Percentiles rank a stretch among this genome's conserved stretches.
phyloP scores from a whole-genome alignment of 2,797 vertebrate species.

The Gymnocypris eckloni region DNA sequence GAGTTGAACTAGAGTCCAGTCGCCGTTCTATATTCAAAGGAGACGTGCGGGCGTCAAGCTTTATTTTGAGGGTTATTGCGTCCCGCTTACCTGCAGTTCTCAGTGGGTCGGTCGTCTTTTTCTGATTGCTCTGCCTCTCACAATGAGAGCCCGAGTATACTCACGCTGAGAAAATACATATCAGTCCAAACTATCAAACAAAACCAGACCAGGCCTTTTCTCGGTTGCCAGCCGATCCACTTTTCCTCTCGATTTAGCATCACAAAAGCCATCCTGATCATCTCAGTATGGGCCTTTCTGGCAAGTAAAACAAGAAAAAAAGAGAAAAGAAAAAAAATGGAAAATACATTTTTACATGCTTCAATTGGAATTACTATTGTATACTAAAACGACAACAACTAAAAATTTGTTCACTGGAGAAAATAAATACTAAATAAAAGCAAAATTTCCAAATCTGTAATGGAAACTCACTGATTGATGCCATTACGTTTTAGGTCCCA shows the following conservation, averaged over 20 bases:
- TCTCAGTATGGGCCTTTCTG: slow-evolving; percentile 26
- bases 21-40: slow-evolving; percentile 20
- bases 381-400: background rate
- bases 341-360: background rate
- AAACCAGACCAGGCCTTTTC: slow-evolving; percentile 27
- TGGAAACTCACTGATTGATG: no score
- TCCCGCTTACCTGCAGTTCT: slow-evolving; percentile 16
- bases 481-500: background rate
- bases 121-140: slow-evolving; percentile 23
- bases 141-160: slow-evolving; percentile 35
- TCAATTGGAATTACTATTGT: background rate
- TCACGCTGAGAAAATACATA: slow-evolving; percentile 46
- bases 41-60: background rate
- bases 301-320: slow-evolving; percentile 8
- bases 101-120: slow-evolving; percentile 22
- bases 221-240: slow-evolving; percentile 10
- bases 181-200: slow-evolving; percentile 39
- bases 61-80: slow-evolving; percentile 42
- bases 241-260: slow-evolving; percentile 34
- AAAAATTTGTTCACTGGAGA: background rate
- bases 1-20: slow-evolving; percentile 16
- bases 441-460: no score
- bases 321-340: background rate
- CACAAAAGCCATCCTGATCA: slow-evolving; percentile 16
- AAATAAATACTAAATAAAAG: background rate